Evolutionary conservation across 1,140 invertebrate genomes (phyloP).

Genomic region (Fopius arisanus): DNA sequence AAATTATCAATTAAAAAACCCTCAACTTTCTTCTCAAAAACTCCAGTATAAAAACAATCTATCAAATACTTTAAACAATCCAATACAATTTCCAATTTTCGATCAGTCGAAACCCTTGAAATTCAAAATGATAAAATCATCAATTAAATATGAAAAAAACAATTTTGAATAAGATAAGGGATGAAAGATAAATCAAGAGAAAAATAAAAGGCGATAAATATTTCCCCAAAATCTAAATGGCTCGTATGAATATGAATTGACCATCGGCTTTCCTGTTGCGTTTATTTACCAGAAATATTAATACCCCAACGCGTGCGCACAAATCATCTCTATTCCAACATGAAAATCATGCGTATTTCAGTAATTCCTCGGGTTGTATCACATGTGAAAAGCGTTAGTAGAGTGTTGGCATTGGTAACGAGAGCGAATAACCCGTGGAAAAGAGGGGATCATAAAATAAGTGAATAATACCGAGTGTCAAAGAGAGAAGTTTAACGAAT

Average conservation of each 20-base stretch:
- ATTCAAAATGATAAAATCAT: no score
- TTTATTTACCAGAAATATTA: background rate
- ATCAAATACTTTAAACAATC: no score
- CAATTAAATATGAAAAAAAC: no score
- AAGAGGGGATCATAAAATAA: background rate
- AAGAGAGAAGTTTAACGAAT: background rate
- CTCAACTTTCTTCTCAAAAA: no score
- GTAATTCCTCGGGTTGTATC: background rate
- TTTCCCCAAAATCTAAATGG: background rate
- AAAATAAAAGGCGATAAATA: no score
- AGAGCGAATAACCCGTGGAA: background rate
- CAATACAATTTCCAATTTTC: no score
- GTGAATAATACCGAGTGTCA: background rate
- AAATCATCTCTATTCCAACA: background rate
- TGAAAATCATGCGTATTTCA: background rate
- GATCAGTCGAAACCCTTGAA: no score
- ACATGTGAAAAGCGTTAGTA: background rate
- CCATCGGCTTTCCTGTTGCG: background rate
- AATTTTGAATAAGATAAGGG: no score
- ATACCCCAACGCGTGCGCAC: background rate
- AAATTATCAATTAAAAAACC: no score
- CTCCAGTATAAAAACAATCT: no score
- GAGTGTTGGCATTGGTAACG: background rate
- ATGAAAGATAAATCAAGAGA: no score
- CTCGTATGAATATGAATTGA: background rate